Conservation (phyloP, 2,888 invertebrate species). For the Hirtodrosophila cameraria region DNA sequence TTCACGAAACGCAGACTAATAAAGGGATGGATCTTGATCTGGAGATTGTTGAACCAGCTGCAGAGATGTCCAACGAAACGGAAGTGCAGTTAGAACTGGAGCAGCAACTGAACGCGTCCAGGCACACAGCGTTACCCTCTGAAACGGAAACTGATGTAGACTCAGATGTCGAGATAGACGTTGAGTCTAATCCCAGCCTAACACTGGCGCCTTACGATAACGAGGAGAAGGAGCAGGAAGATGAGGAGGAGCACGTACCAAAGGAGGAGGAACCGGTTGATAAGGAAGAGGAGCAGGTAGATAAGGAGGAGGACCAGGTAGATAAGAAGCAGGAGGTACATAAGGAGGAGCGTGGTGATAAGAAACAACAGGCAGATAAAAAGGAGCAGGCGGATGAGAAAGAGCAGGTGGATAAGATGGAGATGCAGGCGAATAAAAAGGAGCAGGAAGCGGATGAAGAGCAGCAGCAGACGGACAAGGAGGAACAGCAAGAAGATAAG, state of each 20-base stretch:
- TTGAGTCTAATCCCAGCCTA: conserved; percentile 6
- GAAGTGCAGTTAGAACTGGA: neutral
- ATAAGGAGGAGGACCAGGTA: no score
- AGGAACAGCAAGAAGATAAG: no score
- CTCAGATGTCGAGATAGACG: conserved; percentile 15
- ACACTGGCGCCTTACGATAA: neutral
- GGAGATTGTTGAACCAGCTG: conserved; percentile 9
- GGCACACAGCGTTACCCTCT: no score
- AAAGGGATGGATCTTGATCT: no score
- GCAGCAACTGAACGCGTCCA: neutral
- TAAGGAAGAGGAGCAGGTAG: neutral
- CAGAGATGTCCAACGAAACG: conserved; percentile 4
- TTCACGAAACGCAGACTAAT: no score
- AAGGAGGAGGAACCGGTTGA: conserved; percentile 6
- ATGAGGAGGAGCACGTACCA: no score
- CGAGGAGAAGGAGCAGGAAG: no score
- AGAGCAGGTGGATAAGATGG: no score
- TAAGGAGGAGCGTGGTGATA: neutral
- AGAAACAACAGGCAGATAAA: neutral
- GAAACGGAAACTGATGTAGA: neutral
- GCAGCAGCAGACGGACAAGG: no score
- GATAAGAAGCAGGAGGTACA: conserved; percentile 13
- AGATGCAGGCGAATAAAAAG: neutral
- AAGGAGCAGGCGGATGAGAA: no score
- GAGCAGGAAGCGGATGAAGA: neutral